Base-by-base conservation (phyloP, 1,140 invertebrate species). In the Drosophila grimshawi region DNA sequence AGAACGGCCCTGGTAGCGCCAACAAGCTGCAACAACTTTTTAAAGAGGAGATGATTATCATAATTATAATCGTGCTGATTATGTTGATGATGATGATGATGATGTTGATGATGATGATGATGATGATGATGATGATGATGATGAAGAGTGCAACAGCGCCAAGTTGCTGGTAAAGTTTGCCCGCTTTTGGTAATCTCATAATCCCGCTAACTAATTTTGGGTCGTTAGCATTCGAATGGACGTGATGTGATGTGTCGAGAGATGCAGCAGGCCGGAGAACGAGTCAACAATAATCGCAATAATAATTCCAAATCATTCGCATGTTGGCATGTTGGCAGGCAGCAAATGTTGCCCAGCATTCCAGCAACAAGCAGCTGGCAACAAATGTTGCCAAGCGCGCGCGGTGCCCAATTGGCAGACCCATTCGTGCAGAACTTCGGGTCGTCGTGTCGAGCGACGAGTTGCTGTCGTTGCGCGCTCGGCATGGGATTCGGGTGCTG, bases 151-250 rank as follows among this genome's bases (percentile, higher is more conserved):
- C 60, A 64, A 65, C 62, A 75, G 10, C 10, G 39, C 39, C 6
- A 74, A 78, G 64, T 1, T 19, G 55, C 57, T 49, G 46, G 19
- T 43, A 80, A 82, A 76, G 67, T 80, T 77, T 77, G 69, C 35
- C 56, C 51, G 32, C 30, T 37, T 53, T 11, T 59, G 59, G 53
- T 51, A 67, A 35, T 27, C 66, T 70, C 73, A 83, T 88, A 88
- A 88, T 83, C 80, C 60, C 61, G 51, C 78, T 80, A 89, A 74
- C 80, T 88, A 83, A 88, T 88, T 88, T 46, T 83, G 77, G 73
- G 53, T 80, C 76, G 79, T 88, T 83, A 83, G 73, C 52, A 19
- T 64, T 56, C 55, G 61, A 76, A 76, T 68, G 65, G 49, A 60
- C 79, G 79, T 69, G 79, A 61, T 61, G 30, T 11, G 30, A 19